Conservation (phyloP, 2,113 vertebrate species). For the Hystrix brachyura region DNA sequence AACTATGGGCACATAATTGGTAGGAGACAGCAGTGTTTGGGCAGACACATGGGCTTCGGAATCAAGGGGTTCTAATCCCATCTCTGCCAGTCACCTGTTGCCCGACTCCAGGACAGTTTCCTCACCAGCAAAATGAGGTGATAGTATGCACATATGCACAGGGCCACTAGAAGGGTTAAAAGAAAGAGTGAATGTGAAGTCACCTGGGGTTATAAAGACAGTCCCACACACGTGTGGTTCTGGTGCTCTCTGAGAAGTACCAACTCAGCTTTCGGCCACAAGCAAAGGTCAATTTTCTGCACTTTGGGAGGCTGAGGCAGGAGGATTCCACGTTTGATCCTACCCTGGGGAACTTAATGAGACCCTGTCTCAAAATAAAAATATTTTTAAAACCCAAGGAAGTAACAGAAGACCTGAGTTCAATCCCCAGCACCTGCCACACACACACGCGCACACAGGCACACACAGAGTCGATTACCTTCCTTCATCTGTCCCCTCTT, state of each 20-base stretch:
- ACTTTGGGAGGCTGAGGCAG: not conserved
- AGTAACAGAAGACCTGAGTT: not conserved
- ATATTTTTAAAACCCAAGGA: not conserved
- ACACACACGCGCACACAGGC: not conserved
- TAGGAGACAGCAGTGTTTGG: constrained; percentile 14
- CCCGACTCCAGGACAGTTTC: constrained; percentile 45
- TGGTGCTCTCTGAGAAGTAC: not conserved
- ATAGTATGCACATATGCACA: not conserved
- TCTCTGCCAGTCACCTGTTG: constrained; percentile 21
- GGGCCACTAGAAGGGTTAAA: not conserved
- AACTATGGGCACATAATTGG: not conserved
- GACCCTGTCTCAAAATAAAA: not conserved
- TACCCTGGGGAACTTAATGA: not conserved
- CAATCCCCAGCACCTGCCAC: not conserved
- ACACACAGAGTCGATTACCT: not conserved
- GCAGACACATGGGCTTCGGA: not conserved
- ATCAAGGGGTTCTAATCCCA: not conserved
- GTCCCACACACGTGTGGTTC: not conserved
- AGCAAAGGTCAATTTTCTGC: not conserved
- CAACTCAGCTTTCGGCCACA: not conserved
- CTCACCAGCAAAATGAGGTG: constrained; percentile 40
- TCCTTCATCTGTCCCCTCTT: not conserved
- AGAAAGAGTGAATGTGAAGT: not conserved
- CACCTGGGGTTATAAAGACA: not conserved
- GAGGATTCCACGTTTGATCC: not conserved